Percentiles rank a stretch among this genome's conserved stretches.
Conservation (phyloP, 2,888 invertebrate genomes). For the Entomobrya proxima region DNA sequence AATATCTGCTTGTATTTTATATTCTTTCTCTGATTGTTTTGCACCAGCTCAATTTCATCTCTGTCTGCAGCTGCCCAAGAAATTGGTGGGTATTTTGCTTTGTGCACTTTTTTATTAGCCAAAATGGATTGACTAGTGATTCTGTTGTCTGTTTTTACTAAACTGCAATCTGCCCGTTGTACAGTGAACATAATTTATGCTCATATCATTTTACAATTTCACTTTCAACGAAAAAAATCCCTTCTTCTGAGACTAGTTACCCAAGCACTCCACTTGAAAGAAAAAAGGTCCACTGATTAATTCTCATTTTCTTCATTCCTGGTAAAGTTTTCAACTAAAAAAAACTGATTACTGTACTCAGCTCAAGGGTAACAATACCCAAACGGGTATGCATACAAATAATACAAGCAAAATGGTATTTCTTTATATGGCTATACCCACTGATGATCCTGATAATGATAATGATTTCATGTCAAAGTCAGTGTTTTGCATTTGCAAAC, state of each 20-base stretch:
- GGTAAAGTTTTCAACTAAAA: conserved; percentile 5
- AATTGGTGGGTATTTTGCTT: no score
- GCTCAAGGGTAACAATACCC: conserved; percentile 13
- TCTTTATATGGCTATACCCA: conserved; percentile 13
- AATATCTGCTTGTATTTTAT: no score
- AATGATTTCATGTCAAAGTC: conserved; percentile 8
- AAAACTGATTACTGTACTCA: not conserved
- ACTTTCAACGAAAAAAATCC: conserved; percentile 19
- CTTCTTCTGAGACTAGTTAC: not conserved
- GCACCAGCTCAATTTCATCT: no score
- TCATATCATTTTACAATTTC: conserved; percentile 34
- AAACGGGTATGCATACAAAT: not conserved
- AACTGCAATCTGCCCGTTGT: not conserved
- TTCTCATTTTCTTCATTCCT: conserved; percentile 35
- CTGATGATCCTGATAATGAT: not conserved
- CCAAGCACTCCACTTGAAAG: not conserved
- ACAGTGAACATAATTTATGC: conserved; percentile 30
- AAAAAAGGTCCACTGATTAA: conserved; percentile 33
- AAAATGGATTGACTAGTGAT: not conserved
- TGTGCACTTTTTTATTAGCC: no score
- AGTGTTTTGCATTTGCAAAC: not conserved
- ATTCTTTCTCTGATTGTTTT: no score
- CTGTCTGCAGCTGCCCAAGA: no score
- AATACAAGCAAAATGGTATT: not conserved
- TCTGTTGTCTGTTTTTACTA: conserved; percentile 15